Evolutionary conservation across 2,888 invertebrate species (phyloP), one percentile per base, ranked within the genome.

Genomic region (Suillia variegata): DNA sequence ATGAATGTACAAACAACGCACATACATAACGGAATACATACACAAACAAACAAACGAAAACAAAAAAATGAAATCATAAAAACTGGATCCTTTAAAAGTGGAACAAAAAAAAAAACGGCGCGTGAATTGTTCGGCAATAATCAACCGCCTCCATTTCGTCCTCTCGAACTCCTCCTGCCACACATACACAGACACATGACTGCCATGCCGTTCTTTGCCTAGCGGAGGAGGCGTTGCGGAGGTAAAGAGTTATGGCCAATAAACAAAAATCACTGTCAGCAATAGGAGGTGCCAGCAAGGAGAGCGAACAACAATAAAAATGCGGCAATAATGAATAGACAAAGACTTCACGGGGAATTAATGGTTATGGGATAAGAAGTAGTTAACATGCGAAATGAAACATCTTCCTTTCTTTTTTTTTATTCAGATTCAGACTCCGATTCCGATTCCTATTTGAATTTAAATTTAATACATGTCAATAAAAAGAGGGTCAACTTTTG

Each of bases 211-310:
- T 12, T 31, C 31, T 12, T 4, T 38, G 38, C 38, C 20, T 4
- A 45, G 20, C 45, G 45, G 18, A 5, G 13, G 58, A 47, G 42
- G 31, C 58, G 52, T 67, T 72, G 65, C 59, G 63, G 17, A 51
- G 13, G 66, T 64, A 69, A 73, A 71, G 75, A 75, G 72, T 74
- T 74, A 74, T 73, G 74, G 72, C 65, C 71, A 71, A 75, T 75
- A 76, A 76, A 76, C 68, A 65, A 70, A 57, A 73, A 74, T 74
- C 69, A 69, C 70, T 65, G 66, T 59, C 64, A 62, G 65, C 62
- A 59, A 51, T 45, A 13, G 42, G 17, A 38, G 34, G 5, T 22
- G 22, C 8, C 18, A 15, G 38, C 38, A 38, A 38, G 5, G 45
- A 8, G 45, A n/a, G n/a, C n/a, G n/a, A n/a, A n/a, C 20, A 20